Evolutionary conservation across 2,888 invertebrate genomes (phyloP).

Genomic region (Ormyrus pomaceus): DNA sequence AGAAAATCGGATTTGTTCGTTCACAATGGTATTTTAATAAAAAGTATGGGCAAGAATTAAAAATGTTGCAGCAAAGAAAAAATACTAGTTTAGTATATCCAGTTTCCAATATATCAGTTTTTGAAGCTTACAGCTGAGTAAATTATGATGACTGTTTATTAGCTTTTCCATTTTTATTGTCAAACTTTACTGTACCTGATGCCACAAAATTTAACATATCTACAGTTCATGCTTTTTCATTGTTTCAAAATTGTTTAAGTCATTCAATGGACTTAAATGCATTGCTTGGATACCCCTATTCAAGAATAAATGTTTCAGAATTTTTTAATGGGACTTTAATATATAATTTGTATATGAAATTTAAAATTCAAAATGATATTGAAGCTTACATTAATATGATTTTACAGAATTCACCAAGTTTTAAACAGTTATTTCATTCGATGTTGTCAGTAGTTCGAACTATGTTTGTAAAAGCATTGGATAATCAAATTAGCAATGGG

Average conservation of each 20-base stretch:
- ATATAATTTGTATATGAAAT: slow-evolving; percentile 81
- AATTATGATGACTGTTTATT: slow-evolving; percentile 79
- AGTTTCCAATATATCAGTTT: slow-evolving; percentile 67
- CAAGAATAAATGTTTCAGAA: slow-evolving; percentile 78
- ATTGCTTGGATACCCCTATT: slow-evolving; percentile 80
- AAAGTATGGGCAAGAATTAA: slow-evolving; percentile 63
- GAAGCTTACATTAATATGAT: slow-evolving; percentile 76
- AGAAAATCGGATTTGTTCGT: background rate
- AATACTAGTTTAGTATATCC: slow-evolving; percentile 58
- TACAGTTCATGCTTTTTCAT: slow-evolving; percentile 81
- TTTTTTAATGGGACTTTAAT: slow-evolving; percentile 86
- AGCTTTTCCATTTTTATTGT: slow-evolving; percentile 79
- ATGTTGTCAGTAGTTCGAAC: slow-evolving; percentile 61
- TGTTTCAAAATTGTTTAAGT: slow-evolving; percentile 81
- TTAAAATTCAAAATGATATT: slow-evolving; percentile 79
- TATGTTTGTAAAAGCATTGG: slow-evolving; percentile 53
- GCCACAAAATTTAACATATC: slow-evolving; percentile 77
- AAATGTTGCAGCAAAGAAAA: slow-evolving; percentile 77
- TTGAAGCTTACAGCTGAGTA: slow-evolving; percentile 77
- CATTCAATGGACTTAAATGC: slow-evolving; percentile 81
- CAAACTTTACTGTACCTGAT: slow-evolving; percentile 80
- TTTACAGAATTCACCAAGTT: slow-evolving; percentile 68
- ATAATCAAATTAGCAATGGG: slow-evolving; percentile 46
- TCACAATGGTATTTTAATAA: slow-evolving; percentile 63
- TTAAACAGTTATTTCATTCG: slow-evolving; percentile 65